Evolutionary conservation across 2,797 vertebrate genomes (phyloP).

Genomic region (Mormyrops attenuatus): DNA sequence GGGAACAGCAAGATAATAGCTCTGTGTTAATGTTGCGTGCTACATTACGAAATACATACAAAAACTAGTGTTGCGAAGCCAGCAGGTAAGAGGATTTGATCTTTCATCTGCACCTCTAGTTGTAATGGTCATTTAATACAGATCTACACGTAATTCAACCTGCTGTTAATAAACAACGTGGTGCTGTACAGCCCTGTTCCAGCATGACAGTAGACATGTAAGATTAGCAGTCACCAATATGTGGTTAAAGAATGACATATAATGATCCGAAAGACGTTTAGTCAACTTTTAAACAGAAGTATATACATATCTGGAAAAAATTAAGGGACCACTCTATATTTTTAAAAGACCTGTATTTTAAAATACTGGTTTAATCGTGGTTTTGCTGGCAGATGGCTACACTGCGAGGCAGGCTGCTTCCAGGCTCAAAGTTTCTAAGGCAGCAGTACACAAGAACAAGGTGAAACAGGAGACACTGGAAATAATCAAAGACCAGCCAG

Average conservation of each 20-base stretch:
- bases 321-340: neutral
- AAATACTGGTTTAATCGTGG: neutral
- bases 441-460: neutral
- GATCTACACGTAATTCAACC: neutral
- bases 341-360: neutral
- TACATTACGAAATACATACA: no score
- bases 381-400: neutral
- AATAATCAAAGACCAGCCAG: neutral
- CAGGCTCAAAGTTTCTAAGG: neutral
- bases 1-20: neutral
- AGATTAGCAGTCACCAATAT: neutral
- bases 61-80: neutral
- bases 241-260: neutral
- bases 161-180: slow-evolving; percentile 9
- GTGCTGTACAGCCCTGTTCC: neutral
- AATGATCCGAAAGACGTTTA: neutral
- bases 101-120: neutral
- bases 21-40: neutral
- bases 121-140: slow-evolving; percentile 4
- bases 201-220: neutral
- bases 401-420: neutral
- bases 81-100: neutral
- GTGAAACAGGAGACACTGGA: neutral
- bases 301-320: neutral
- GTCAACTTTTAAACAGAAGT: neutral